Evolutionary conservation across 2,888 invertebrate species (phyloP).

Genomic region (Pseudanteris insignis): DNA sequence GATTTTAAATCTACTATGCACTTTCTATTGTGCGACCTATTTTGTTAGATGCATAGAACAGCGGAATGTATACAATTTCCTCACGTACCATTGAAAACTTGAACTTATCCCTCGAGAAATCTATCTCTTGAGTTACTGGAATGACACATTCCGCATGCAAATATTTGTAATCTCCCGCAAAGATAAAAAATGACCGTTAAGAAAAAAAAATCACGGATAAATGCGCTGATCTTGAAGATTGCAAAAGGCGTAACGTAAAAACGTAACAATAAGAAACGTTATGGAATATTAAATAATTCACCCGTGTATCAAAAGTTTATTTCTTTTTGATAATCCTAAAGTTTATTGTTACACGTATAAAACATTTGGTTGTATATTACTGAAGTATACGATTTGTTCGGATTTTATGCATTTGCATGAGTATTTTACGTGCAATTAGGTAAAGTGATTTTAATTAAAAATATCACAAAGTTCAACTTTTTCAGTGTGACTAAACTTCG

Average conservation of each 20-base stretch:
- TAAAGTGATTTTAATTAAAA: too few relatives aligned
- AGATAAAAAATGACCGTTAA: constrained; percentile 10
- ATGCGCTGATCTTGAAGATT: constrained; percentile 9
- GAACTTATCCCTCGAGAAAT: constrained; percentile 33
- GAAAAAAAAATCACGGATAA: neutral
- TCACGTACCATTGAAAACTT: constrained; percentile 33
- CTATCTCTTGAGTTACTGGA: constrained; percentile 21
- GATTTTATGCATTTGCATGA: too few relatives aligned
- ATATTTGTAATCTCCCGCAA: constrained; percentile 28
- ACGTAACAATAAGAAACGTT: neutral
- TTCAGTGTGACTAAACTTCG: too few relatives aligned
- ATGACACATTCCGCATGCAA: constrained; percentile 31
- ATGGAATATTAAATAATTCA: constrained; percentile 2
- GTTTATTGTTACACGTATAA: too few relatives aligned
- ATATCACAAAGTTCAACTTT: too few relatives aligned
- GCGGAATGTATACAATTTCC: constrained; percentile 26
- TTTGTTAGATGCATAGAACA: constrained; percentile 13
- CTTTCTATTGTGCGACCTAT: constrained; percentile 5
- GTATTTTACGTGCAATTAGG: too few relatives aligned
- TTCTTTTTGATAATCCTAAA: too few relatives aligned
- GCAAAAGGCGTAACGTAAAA: constrained; percentile 1
- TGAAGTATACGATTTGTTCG: too few relatives aligned
- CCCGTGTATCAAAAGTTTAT: constrained; percentile 1
- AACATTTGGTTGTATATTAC: too few relatives aligned
- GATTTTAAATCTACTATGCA: too few relatives aligned